Evolutionary conservation across 2,888 invertebrate genomes (phyloP), one percentile per base, ranked within the genome.

Genomic region (Drosophila barbarae): DNA sequence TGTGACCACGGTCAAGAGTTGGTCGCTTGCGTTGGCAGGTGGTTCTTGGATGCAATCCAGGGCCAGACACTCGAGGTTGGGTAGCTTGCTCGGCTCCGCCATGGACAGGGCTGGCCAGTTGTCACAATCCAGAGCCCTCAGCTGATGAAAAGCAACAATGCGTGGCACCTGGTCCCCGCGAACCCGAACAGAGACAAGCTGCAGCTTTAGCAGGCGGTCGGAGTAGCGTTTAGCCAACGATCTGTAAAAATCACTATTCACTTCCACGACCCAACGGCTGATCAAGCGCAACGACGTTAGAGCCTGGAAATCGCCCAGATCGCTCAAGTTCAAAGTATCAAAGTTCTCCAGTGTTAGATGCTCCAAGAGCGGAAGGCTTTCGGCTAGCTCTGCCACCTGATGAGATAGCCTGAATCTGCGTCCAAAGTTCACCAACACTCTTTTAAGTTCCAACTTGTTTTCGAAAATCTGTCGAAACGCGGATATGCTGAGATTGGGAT

Each of bases 311-410:
- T 75, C 53, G 0, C 84, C 78, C 12, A 78, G 1, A 32, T 78
- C 73, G 4, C 4, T n/a, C 2, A 65, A 23, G 7, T 44, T 49
- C n/a, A n/a, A n/a, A n/a, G n/a, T 35, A n/a, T 75, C 57, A 41
- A 84, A 84, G 52, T 77, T 81, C 9, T 84, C 71, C 26, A 78
- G 21, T 9, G 82, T 71, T 12, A 78, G 39, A 15, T 78, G 69
- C 44, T 75, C 71, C 38, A 78, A 26, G 6, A 30, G 42, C 0
- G 69, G 61, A 12, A 81, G 81, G 30, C 63, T 34, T 0, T 21
- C 30, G 2, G 67, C 54, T 10, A 78, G 15, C 2, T 51, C 28
- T 0, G 71, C 66, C 10, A 71, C 9, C n/a, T 44, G 47, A 12
- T 64, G 9, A 10, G 52, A 26, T 36, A 42, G 47, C 8, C 41